Conservation (phyloP, 2,113 vertebrate genomes). For the Pongo pygmaeus region DNA sequence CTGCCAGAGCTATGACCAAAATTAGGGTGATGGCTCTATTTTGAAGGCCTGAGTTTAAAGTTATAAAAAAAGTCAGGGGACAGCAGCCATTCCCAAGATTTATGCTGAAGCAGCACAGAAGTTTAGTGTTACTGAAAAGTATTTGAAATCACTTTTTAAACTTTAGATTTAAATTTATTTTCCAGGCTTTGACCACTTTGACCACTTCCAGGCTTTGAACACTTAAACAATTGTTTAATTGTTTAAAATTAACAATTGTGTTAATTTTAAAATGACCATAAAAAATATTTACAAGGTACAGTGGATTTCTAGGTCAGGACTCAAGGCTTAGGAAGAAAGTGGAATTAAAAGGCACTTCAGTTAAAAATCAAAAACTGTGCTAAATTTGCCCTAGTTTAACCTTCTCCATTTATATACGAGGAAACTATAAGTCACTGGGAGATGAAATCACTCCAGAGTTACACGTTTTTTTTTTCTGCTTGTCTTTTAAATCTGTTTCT, state of each 20-base stretch:
- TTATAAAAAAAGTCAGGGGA: not conserved
- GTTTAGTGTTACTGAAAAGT: constrained; percentile 32
- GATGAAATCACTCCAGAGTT: not conserved
- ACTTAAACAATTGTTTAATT: not conserved
- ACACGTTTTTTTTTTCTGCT: not conserved
- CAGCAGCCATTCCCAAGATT: not conserved
- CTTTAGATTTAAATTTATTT: constrained; percentile 58
- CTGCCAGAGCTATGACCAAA: not conserved
- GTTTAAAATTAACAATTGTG: not conserved
- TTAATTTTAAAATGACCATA: constrained; percentile 57
- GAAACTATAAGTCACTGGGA: constrained; percentile 7
- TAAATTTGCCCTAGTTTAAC: not conserved
- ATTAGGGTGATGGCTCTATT: not conserved
- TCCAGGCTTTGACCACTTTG: constrained; percentile 28
- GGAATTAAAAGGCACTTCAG: constrained; percentile 55
- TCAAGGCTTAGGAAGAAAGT: not conserved
- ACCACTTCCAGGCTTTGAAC: constrained; percentile 31
- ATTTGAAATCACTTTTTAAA: constrained; percentile 56
- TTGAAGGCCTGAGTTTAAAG: not conserved
- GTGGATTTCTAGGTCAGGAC: constrained; percentile 76
- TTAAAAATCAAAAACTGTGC: constrained; percentile 16
- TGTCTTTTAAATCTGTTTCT: not conserved
- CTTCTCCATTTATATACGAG: constrained; percentile 1
- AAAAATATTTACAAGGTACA: constrained; percentile 74
- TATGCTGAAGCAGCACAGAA: constrained; percentile 26